Percentiles rank a stretch among this genome's conserved stretches.
phyloP scores from a whole-genome alignment of 2,113 vertebrate species.

The Nibea coibor region DNA sequence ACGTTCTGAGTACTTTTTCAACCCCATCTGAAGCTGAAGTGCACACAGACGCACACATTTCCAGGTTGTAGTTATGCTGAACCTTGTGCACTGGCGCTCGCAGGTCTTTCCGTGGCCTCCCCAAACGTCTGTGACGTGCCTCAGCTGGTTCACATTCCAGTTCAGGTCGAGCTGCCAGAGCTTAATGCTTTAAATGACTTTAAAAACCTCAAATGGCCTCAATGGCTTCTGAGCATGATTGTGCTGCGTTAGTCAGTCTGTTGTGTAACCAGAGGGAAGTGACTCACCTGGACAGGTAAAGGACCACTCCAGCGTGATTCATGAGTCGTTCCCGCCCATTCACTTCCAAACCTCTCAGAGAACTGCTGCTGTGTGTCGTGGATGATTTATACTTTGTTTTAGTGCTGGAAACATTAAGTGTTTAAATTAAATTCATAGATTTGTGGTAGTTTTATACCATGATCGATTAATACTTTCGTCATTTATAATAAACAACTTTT shows the following conservation, averaged over 20 bases:
- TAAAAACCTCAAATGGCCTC: not conserved
- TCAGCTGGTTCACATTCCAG: conserved; percentile 61
- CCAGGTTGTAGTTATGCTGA: not conserved
- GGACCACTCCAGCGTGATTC: not conserved
- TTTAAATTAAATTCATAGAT: not conserved
- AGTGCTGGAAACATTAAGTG: not conserved
- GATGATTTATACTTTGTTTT: not conserved
- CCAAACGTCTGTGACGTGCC: conserved; percentile 20
- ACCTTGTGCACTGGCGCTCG: not conserved
- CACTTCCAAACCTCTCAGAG: not conserved
- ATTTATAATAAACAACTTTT: no score
- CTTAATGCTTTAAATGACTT: conserved; percentile 17
- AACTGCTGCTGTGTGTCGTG: not conserved
- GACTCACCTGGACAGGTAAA: conserved; percentile 45
- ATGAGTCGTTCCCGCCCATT: not conserved
- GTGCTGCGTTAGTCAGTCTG: not conserved
- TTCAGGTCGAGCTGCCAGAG: not conserved
- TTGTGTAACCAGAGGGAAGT: conserved; percentile 15
- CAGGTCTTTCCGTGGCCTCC: conserved; percentile 3
- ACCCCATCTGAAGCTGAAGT: no score
- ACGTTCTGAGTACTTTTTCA: no score
- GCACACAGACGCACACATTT: no score
- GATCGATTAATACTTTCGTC: no score
- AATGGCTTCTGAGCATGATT: not conserved
- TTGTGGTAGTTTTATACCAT: not conserved